Base-by-base conservation (phyloP, 2,797 vertebrate genomes). In the Novumbra hubbsi region DNA sequence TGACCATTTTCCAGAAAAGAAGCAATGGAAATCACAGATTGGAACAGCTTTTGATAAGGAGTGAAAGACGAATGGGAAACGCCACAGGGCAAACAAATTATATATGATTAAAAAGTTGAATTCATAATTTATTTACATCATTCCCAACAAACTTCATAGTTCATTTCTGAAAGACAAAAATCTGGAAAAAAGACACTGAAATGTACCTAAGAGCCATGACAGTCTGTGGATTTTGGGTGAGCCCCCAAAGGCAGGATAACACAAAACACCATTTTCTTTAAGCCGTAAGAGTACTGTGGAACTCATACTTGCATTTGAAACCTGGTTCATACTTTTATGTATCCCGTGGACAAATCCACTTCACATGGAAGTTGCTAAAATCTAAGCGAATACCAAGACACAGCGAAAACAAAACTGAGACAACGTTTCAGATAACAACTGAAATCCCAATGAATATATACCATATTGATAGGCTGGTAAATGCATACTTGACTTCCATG, bases 71-170 rank as follows among this genome's bases (percentile, higher is more conserved):
- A 85, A 81, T 76, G 74, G 77, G 71, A 63, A 48, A 71, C 77
- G 78, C 80, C 79, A 73, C 64, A 76, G 82, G 85, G 73, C 70
- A 82, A 85, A 84, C 71, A 62, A 74, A 89, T 83, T 82, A 81
- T 80, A 83, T 71, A 68, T 68, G 49, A 71, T 70, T 71, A 24
- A 60, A 24, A 60, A 11, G 55, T 60, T 60, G 21, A 60, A 60
- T 60, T 60, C 21, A 60, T 24, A 3, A 24, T 11, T 12, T 27
- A 24, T 60, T 60, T 60, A 11, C 21, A 12, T 27, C 55, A 60
- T 60, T 21, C 24, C 55, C 21, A 24, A 60, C 24, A 11, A 27
- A 27, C 21, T 24, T 27, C 55, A 11, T 24, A 4, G 21, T 60
- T 45, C 12, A 45, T 14, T 24, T 60, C 55, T 60, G 55, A 60